Percentiles rank a stretch among this genome's conserved stretches.
Conservation (phyloP, 2,888 invertebrate genomes). For the Microchrysa polita region DNA sequence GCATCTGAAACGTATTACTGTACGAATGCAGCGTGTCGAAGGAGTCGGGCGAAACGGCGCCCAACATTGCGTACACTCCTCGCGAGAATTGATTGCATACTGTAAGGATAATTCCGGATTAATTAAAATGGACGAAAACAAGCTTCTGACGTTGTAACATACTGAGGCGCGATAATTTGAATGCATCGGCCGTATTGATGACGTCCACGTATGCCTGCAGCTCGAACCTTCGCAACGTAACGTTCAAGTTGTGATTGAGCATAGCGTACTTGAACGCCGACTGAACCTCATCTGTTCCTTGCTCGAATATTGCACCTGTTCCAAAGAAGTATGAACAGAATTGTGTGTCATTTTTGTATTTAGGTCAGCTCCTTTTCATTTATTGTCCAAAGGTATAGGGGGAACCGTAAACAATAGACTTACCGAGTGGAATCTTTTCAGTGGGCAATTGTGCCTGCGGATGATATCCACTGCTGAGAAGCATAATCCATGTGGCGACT, state of each 20-base stretch:
- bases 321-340: conserved; percentile 34
- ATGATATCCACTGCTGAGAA: conserved; percentile 54
- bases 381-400: not conserved
- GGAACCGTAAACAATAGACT: conserved; percentile 51
- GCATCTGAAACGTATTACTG: conserved; percentile 95
- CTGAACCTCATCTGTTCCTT: conserved; percentile 91
- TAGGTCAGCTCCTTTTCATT: conserved; percentile 44
- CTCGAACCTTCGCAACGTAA: conserved; percentile 81
- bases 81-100: conserved; percentile 91
- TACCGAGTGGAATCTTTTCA: conserved; percentile 65
- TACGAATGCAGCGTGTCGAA: conserved; percentile 94
- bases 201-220: conserved; percentile 89
- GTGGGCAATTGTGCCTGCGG: conserved; percentile 63
- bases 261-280: conserved; percentile 92
- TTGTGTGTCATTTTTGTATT: not conserved
- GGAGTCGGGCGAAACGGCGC: conserved; percentile 92
- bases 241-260: conserved; percentile 86
- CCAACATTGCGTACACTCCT: conserved; percentile 89
- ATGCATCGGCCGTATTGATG: conserved; percentile 92
- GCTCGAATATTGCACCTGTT: conserved; percentile 89
- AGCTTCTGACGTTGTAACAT: conserved; percentile 65
- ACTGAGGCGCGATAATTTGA: conserved; percentile 91
- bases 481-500: conserved; percentile 50
- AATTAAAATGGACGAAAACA: not conserved
- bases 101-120: conserved; percentile 63